Evolutionary conservation across 2,113 vertebrate genomes (phyloP), one percentile per base, ranked within the genome.

Genomic region (Leucosticte australis): DNA sequence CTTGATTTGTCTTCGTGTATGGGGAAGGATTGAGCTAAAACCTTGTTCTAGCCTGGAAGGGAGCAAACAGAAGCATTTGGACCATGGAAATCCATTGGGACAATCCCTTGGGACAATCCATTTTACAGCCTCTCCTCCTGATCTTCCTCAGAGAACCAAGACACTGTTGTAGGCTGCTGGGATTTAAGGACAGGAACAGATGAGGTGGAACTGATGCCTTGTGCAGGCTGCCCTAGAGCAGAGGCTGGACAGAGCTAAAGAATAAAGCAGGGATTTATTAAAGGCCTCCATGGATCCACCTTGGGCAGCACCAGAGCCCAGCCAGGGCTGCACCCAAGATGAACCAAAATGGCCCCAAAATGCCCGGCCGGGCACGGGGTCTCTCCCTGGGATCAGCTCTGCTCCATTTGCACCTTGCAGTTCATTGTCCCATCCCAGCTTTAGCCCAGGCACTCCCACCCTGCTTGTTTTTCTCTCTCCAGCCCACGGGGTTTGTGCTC

Each of bases 151-250:
- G 19, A 55, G 7, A 9, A 49, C 50, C 23, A 84, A 47, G 26
- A 39, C 22, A 64, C 39, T 6, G 8, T 4, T 12, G 9, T 3
- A 33, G 30, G 9, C 13, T 52, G 26, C 18, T 26, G 13, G 7
- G 20, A 44, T 79, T 65, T 7, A 37, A 50, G 63, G 59, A 21
- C 23, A 59, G 21, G 56, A 17, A 42, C 7, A 64, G 37, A 26
- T 50, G 28, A 76, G 28, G 6, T 42, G 52, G 15, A 68, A n/a
- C 7, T 57, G 55, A 57, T 57, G 33, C 13, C 21, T 10, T 57
- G 33, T 3, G 33, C 2, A 22, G 33, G 55, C 55, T 57, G 55
- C 0, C 20, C 55, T 10, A 15, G 13, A n/a, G 1, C 31, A 56
- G 55, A 33, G 53, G 0, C 20, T 21, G 12, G 20, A 14, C 31